These are phyloP conservation scores for Troglohyphantes excavatus DNA, from an alignment of 2,888 invertebrate species.

Conservation along the genomic window DNA sequence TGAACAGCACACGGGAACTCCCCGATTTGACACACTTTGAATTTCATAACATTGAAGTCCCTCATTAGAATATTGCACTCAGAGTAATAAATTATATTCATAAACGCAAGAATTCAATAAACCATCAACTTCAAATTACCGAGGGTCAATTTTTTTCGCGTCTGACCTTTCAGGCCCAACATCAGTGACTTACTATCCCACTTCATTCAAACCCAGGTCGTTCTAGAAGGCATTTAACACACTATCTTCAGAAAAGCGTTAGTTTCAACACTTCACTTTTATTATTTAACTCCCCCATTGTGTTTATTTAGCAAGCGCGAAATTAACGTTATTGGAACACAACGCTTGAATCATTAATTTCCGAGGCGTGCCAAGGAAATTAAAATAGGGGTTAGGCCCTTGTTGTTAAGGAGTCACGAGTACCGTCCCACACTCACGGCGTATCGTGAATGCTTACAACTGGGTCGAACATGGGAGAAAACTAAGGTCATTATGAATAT, in stretches of 20 bases:
- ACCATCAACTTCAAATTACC: no score
- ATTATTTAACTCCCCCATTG: no score
- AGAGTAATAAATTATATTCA: no score
- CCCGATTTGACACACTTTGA: no score
- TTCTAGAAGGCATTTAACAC: not conserved
- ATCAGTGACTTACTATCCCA: not conserved
- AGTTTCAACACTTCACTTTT: no score
- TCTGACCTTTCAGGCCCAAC: not conserved
- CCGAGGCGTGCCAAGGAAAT: not conserved
- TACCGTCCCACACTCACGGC: not conserved
- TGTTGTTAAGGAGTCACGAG: not conserved
- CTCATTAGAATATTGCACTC: no score
- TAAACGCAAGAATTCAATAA: no score
- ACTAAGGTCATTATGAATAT: no score
- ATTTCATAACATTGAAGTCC: no score
- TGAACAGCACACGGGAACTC: no score
- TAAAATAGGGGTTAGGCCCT: not conserved
- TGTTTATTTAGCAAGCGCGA: no score
- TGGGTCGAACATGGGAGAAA: not conserved
- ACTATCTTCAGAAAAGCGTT: no score
- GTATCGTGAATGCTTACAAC: not conserved
- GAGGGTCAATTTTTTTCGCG: not conserved
- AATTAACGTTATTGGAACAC: not conserved
- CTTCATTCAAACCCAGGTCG: not conserved
- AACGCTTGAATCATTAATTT: slow-evolving; percentile 1